Percentiles rank a stretch among this genome's conserved stretches.
Evolutionary conservation across 1,140 invertebrate species (phyloP).

Genomic region (Hyles euphorbiae): DNA sequence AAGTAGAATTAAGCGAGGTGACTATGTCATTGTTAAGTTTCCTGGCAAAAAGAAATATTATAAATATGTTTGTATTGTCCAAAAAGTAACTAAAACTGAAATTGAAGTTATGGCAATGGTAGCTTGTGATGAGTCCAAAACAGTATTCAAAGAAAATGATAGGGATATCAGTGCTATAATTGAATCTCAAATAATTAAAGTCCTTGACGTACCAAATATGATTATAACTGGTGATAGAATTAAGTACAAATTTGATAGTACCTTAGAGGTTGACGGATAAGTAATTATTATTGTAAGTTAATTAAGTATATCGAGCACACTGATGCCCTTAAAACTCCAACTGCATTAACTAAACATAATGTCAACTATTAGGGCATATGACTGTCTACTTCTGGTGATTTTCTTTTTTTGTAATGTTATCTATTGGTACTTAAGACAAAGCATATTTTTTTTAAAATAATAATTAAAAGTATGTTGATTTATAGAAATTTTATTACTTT

Average conservation of each 20-base stretch:
- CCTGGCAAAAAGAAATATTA: constrained; percentile 10
- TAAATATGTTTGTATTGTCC: constrained; percentile 16
- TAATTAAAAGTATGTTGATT: too few species aligned
- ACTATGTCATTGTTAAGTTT: constrained; percentile 5
- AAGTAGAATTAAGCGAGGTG: constrained; percentile 7
- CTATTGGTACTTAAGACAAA: too few species aligned
- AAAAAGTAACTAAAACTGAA: constrained; percentile 13
- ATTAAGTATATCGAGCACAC: too few species aligned
- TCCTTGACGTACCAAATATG: constrained; percentile 16
- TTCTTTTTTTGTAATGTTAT: too few species aligned
- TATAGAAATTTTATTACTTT: too few species aligned
- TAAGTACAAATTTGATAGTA: constrained; percentile 16
- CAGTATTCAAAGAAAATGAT: constrained; percentile 19
- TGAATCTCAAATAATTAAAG: constrained; percentile 17
- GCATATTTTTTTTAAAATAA: too few species aligned
- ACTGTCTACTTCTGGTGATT: too few species aligned
- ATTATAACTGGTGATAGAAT: constrained; percentile 18
- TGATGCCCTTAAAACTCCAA: too few species aligned
- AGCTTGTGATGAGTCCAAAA: constrained; percentile 13
- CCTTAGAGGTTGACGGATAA: constrained; percentile 15
- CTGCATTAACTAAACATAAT: too few species aligned
- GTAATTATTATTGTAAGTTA: too few species aligned
- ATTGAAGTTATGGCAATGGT: constrained; percentile 20
- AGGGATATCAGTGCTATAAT: constrained; percentile 16
- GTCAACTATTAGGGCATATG: too few species aligned